Evolutionary conservation across 2,113 vertebrate species (phyloP).

Genomic region (Ivindomyrus marchei): DNA sequence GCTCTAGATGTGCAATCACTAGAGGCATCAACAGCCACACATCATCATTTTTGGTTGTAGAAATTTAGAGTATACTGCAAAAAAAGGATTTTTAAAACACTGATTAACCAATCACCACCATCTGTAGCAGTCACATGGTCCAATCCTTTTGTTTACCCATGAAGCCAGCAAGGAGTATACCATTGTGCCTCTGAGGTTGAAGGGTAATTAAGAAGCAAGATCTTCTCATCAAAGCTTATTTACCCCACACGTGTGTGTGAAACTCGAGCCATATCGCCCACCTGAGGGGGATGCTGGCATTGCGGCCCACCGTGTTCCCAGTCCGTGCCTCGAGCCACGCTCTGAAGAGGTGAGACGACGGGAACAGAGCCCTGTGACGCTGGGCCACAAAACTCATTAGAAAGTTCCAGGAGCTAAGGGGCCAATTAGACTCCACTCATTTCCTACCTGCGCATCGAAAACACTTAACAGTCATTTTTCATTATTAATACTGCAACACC

Average conservation of each 20-base stretch:
- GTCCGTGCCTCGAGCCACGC: conserved; percentile 4
- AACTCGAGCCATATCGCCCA: not conserved
- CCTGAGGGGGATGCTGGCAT: not conserved
- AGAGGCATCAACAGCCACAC: not conserved
- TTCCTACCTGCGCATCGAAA: conserved; percentile 38
- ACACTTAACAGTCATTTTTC: conserved; percentile 39
- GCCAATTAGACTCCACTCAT: conserved; percentile 40
- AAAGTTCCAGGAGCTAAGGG: conserved; percentile 39
- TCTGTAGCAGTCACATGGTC: not conserved
- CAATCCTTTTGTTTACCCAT: not conserved
- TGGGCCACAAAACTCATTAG: conserved; percentile 35
- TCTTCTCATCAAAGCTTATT: not conserved
- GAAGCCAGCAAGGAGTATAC: not conserved
- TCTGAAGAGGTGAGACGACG: not conserved
- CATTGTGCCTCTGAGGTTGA: not conserved
- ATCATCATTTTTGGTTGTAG: not conserved
- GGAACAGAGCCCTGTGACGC: conserved; percentile 1
- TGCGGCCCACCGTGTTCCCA: not conserved
- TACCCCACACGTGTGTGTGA: conserved; percentile 1
- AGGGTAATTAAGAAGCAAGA: not conserved
- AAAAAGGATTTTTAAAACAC: not conserved
- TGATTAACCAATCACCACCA: not conserved
- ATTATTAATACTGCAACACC: conserved; percentile 46
- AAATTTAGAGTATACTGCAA: not conserved
- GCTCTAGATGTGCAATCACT: not conserved